Evolutionary conservation across 2,888 invertebrate genomes (phyloP).

Genomic region (Choreutis nemorana): DNA sequence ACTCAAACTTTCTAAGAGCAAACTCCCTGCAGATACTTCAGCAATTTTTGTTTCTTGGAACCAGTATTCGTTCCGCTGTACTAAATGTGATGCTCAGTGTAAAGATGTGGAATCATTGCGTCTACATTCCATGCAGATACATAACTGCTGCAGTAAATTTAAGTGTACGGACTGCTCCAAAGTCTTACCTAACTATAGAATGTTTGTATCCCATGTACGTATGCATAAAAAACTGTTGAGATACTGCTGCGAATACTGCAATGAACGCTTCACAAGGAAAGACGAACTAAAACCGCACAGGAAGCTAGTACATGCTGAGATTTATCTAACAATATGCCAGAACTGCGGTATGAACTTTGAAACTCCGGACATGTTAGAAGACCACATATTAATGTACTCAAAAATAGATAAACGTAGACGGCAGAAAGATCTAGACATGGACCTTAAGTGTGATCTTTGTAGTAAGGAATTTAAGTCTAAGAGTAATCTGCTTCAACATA

Average conservation of each 20-base stretch:
- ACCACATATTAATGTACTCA: conserved; percentile 34
- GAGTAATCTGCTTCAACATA: conserved; percentile 44
- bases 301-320: conserved; percentile 21
- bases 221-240: conserved; percentile 35
- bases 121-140: conserved; percentile 47
- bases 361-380: conserved; percentile 29
- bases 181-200: conserved; percentile 28
- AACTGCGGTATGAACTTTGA: conserved; percentile 42
- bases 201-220: conserved; percentile 40
- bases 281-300: conserved; percentile 33
- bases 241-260: conserved; percentile 49
- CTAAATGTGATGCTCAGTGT: conserved; percentile 44
- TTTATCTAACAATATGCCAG: conserved; percentile 25
- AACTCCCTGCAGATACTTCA: conserved; percentile 12
- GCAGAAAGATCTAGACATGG: conserved; percentile 17
- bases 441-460: conserved; percentile 44
- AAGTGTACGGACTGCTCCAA: conserved; percentile 48
- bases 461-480: conserved; percentile 44
- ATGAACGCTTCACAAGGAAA: conserved; percentile 27
- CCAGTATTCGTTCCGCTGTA: conserved; percentile 43
- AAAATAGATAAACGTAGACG: conserved; percentile 24
- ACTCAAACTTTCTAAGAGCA: not conserved
- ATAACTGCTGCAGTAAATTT: conserved; percentile 37
- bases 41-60: conserved; percentile 33
- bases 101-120: conserved; percentile 39